Percentiles rank a stretch among this genome's conserved stretches.
Evolutionary conservation across 2,113 vertebrate species (phyloP).

Genomic region (Nannospalax galili): DNA sequence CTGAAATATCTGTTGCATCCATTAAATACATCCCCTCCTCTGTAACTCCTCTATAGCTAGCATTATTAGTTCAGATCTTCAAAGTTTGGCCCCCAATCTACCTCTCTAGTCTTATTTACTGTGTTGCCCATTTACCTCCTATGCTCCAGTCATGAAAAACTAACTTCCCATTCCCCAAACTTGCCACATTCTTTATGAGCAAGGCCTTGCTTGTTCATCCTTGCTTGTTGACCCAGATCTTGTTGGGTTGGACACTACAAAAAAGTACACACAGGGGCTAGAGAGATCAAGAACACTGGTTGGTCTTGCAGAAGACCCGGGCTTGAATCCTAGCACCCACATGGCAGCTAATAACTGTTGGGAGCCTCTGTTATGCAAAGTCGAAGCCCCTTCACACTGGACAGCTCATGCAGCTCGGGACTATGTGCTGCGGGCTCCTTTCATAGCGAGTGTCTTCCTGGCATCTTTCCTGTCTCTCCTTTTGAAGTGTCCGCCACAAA

Average conservation of each 20-base stretch:
- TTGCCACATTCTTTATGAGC: not conserved
- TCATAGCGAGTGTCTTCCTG: no score
- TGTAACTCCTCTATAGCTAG: not conserved
- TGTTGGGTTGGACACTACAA: not conserved
- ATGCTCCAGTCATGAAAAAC: not conserved
- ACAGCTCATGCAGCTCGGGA: no score
- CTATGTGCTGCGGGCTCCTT: no score
- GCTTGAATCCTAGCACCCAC: no score
- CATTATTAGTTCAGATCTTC: conserved; percentile 42
- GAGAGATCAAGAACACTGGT: no score
- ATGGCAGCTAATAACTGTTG: no score
- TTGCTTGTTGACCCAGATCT: conserved; percentile 17
- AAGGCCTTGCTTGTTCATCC: not conserved
- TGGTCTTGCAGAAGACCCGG: no score
- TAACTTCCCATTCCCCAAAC: not conserved
- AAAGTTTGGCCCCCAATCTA: conserved; percentile 9
- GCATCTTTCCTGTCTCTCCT: no score
- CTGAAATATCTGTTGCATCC: not conserved
- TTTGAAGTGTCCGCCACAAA: no score
- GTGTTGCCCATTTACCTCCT: not conserved
- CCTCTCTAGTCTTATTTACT: not conserved
- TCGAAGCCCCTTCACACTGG: no score
- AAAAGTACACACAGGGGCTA: no score
- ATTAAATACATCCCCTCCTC: not conserved
- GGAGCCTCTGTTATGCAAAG: no score